Evolutionary conservation across 2,888 invertebrate species (phyloP).

Genomic region (Cancer borealis): DNA sequence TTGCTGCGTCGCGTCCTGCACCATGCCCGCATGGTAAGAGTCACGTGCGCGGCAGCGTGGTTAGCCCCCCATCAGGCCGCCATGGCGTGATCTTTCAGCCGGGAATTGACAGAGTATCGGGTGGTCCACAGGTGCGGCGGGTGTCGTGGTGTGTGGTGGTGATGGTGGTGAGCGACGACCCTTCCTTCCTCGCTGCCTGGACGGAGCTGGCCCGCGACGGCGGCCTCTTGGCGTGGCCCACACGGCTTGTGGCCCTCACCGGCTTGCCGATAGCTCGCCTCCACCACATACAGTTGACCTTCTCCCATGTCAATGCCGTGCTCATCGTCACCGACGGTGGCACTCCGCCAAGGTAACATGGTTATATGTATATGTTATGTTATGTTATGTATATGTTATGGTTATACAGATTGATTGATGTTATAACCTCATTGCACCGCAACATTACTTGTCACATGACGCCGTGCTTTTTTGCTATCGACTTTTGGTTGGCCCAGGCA

Average conservation of each 20-base stretch:
- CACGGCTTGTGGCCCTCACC: neutral
- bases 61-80: neutral
- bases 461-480: too few species aligned
- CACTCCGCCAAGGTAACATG: neutral
- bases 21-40: neutral
- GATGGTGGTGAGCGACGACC: constrained; percentile 1
- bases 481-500: too few species aligned
- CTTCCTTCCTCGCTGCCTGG: constrained; percentile 32
- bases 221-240: constrained; percentile 11
- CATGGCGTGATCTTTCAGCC: neutral
- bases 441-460: too few species aligned
- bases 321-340: neutral
- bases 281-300: neutral
- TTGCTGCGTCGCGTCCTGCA: neutral
- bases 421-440: too few species aligned
- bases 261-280: neutral
- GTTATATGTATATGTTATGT: too few species aligned
- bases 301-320: neutral
- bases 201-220: neutral
- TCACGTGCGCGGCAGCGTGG: neutral
- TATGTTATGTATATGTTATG: too few species aligned
- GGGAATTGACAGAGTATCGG: neutral
- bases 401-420: too few species aligned
- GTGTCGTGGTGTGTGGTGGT: constrained; percentile 34
- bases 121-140: neutral